Conservation (phyloP, 2,113 vertebrate genomes). For the Mormoops blainvillei region DNA sequence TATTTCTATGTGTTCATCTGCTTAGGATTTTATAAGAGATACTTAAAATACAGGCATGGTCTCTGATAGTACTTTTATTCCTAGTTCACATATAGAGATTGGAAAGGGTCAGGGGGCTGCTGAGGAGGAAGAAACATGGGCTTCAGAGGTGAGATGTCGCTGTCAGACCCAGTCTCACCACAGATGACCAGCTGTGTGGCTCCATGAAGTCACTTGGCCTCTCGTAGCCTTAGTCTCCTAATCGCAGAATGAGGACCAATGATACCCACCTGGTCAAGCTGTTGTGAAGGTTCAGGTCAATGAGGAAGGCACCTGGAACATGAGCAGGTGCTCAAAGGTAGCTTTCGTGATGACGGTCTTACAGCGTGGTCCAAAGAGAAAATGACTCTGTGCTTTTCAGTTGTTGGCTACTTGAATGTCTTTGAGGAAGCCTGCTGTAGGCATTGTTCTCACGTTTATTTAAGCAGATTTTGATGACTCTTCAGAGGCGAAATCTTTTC, state of each 20-base stretch:
- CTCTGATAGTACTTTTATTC: neutral
- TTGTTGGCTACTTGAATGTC: too few species aligned
- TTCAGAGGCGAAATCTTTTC: neutral
- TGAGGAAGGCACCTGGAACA: neutral
- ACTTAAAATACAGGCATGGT: neutral
- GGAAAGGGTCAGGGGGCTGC: neutral
- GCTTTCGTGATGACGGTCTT: neutral
- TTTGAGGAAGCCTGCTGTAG: neutral
- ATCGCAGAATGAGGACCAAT: neutral
- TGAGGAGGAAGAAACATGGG: neutral
- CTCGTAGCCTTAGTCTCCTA: neutral
- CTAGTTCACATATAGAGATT: neutral
- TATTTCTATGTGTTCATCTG: neutral
- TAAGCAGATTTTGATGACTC: neutral
- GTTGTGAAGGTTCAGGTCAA: rapidly evolving
- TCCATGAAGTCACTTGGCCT: neutral
- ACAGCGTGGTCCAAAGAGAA: neutral
- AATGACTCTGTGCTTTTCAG: neutral
- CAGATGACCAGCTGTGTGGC: neutral
- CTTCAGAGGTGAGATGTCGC: neutral
- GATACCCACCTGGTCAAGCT: neutral
- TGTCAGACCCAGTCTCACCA: neutral
- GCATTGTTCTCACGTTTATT: neutral
- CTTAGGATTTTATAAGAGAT: neutral
- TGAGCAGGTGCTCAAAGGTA: neutral